Evolutionary conservation across 2,888 invertebrate genomes (phyloP).

Genomic region (Hipparchia semele): DNA sequence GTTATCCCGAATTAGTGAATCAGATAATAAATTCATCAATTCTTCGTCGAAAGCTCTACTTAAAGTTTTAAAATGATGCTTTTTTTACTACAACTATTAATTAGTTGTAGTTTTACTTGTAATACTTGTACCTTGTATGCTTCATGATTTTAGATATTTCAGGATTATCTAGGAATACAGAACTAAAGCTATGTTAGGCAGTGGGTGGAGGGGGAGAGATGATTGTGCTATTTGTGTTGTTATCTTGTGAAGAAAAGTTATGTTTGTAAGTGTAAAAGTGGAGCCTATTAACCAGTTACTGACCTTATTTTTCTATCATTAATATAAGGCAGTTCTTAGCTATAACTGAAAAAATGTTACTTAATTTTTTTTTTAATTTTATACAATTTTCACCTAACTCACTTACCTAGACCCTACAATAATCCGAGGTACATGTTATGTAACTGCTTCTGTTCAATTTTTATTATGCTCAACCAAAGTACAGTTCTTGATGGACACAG

Average conservation of each 20-base stretch:
- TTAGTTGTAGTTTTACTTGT: constrained; percentile 3
- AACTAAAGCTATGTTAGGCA: constrained; percentile 67
- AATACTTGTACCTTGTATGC: constrained; percentile 1
- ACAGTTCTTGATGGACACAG: too few relatives aligned
- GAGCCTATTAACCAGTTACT: not conserved
- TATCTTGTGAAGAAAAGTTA: constrained; percentile 66
- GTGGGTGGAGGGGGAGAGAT: constrained; percentile 54
- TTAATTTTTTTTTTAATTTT: too few relatives aligned
- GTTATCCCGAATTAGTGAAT: not conserved
- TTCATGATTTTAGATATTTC: constrained; percentile 12
- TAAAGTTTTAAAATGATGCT: constrained; percentile 12
- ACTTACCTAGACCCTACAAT: too few relatives aligned
- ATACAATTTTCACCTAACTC: too few relatives aligned
- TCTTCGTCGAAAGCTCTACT: constrained; percentile 12
- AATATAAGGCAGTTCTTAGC: too few relatives aligned
- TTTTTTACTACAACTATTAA: constrained; percentile 18
- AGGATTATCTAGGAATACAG: constrained; percentile 41
- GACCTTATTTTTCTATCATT: not conserved
- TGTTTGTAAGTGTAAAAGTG: constrained; percentile 13
- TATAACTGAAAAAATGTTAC: too few relatives aligned
- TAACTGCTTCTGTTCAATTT: too few relatives aligned
- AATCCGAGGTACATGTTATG: too few relatives aligned
- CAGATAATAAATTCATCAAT: not conserved
- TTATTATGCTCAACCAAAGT: too few relatives aligned
- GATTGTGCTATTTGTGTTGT: constrained; percentile 68